A percentile compares a stretch with the other conserved stretches of the same genome.
phyloP scores from a whole-genome alignment of 2,113 vertebrate genomes.

The Hippoglossus stenolepis region DNA sequence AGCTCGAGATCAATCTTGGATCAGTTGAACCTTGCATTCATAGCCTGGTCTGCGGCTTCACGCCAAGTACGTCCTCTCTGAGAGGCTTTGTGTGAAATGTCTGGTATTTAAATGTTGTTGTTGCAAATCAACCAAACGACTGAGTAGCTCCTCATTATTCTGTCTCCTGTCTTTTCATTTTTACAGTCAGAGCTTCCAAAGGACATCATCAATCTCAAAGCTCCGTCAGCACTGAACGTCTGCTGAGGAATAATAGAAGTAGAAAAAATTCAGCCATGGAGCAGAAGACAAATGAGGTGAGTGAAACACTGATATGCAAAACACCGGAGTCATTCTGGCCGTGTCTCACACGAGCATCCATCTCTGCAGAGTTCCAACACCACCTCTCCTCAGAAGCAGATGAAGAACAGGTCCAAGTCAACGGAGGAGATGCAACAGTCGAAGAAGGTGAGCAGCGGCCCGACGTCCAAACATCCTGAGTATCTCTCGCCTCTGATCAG shows the following conservation, averaged over 20 bases:
- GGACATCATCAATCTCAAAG: conserved; percentile 19
- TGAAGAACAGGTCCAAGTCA: conserved; percentile 88
- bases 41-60: neutral
- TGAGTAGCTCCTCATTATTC: neutral
- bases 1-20: neutral
- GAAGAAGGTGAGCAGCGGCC: conserved; percentile 80
- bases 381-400: conserved; percentile 85
- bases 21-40: neutral
- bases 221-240: conserved; percentile 11
- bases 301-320: conserved; percentile 4
- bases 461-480: neutral
- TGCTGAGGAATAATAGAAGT: neutral
- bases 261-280: conserved; percentile 72
- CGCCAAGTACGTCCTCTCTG: neutral
- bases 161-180: conserved; percentile 24
- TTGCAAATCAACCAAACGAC: neutral
- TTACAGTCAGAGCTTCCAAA: neutral
- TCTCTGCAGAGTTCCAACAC: conserved; percentile 70
- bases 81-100: neutral
- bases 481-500: neutral
- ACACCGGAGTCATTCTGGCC: neutral
- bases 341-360: neutral
- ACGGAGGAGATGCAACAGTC: conserved; percentile 87
- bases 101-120: neutral
- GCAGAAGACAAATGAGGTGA: conserved; percentile 77